These are phyloP conservation scores for Apis dorsata DNA, from an alignment of 1,140 invertebrate genomes.

Conservation along the genomic window DNA sequence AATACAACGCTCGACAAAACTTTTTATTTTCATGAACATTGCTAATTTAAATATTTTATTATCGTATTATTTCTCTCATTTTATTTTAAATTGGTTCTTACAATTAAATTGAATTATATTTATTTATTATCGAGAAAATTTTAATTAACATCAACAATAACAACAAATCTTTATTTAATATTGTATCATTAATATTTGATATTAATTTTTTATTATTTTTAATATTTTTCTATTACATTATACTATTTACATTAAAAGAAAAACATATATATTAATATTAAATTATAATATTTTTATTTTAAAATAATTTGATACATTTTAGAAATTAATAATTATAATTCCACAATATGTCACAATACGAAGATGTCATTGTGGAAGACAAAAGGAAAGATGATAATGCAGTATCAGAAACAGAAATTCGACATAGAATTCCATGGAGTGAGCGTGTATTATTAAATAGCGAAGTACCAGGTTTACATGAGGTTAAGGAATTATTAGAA, in stretches of 20 bases:
- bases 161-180: not conserved
- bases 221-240: not conserved
- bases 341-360: conserved; percentile 65
- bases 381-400: conserved; percentile 55
- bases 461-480: conserved; percentile 75
- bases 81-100: not conserved
- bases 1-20: not conserved
- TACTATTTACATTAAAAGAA: too few relatives aligned
- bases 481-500: conserved; percentile 81
- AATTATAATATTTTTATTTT: not conserved
- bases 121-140: not conserved
- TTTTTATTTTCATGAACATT: not conserved
- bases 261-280: not conserved
- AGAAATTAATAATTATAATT: conserved; percentile 13
- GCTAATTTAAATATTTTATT: not conserved
- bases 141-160: not conserved
- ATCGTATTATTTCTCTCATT: not conserved
- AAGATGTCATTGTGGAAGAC: conserved; percentile 68
- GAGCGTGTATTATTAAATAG: conserved; percentile 73
- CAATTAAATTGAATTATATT: not conserved
- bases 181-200: not conserved
- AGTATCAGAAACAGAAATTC: conserved; percentile 56
- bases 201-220: not conserved
- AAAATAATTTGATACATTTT: not conserved
- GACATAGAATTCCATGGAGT: conserved; percentile 77